phyloP scores from a whole-genome alignment of 2,113 vertebrate species.

The Canis aureus region DNA sequence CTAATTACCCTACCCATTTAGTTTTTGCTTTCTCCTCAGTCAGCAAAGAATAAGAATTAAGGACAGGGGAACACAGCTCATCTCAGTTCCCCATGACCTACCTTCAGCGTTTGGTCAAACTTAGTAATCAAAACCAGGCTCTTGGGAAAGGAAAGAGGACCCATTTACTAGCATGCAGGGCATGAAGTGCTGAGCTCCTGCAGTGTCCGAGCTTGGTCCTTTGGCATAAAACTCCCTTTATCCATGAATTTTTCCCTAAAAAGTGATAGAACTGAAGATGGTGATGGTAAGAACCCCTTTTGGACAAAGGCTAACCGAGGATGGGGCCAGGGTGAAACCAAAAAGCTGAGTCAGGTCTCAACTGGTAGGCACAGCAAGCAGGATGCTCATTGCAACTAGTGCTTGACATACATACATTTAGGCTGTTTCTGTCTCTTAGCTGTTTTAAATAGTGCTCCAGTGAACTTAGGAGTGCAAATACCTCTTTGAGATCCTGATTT shows the following conservation, averaged over 20 bases:
- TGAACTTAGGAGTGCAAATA: neutral
- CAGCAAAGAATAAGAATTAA: conserved; percentile 64
- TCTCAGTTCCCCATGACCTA: neutral
- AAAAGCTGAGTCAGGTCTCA: neutral
- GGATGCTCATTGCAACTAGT: neutral
- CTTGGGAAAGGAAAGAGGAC: neutral
- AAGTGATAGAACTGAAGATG: neutral
- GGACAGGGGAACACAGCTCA: neutral
- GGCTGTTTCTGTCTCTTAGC: neutral
- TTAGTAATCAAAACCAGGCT: neutral
- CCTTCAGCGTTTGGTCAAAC: neutral
- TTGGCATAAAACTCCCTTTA: neutral
- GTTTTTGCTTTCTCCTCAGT: conserved; percentile 12
- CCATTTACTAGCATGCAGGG: neutral
- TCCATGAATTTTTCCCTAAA: neutral
- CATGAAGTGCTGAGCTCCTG: neutral
- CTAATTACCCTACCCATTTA: neutral
- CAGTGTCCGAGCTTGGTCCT: neutral
- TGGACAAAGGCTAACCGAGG: neutral
- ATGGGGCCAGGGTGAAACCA: neutral
- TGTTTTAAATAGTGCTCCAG: neutral
- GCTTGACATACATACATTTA: neutral
- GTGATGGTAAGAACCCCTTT: neutral
- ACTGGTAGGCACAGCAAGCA: neutral
- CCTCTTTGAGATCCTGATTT: neutral